These are phyloP conservation scores for Anguilla japonica DNA, from an alignment of 2,113 vertebrate species.

Conservation along the genomic window DNA sequence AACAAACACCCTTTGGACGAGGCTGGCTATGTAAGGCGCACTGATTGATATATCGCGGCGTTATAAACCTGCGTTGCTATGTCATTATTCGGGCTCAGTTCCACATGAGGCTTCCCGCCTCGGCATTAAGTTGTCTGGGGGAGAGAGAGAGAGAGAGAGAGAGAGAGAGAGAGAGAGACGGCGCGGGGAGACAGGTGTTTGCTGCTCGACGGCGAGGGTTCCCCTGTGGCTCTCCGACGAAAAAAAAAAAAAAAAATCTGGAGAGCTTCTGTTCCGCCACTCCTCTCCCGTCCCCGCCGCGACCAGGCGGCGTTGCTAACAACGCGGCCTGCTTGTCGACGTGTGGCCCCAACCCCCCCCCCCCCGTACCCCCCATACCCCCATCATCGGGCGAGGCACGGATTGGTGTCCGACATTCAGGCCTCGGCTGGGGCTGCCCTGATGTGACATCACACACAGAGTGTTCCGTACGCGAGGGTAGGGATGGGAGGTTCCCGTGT, in stretches of 20 bases:
- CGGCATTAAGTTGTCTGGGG: not conserved
- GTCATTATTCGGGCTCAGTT: not conserved
- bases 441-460: conserved; percentile 51
- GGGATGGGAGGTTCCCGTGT: conserved; percentile 30
- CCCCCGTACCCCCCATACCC: no score
- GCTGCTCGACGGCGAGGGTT: conserved; percentile 55
- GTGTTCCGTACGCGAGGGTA: conserved; percentile 60
- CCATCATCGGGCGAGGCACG: conserved; percentile 44
- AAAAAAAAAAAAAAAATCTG: conserved; percentile 62
- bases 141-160: not conserved
- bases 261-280: conserved; percentile 73
- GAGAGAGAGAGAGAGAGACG: not conserved
- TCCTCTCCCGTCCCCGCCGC: conserved; percentile 72
- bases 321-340: conserved; percentile 69
- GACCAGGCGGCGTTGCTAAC: conserved; percentile 76
- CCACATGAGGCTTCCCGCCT: not conserved
- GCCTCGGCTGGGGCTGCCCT: conserved; percentile 56
- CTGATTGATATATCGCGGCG: not conserved
- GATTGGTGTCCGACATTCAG: conserved; percentile 57
- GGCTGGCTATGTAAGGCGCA: not conserved
- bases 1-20: not conserved
- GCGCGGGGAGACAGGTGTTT: conserved; percentile 60
- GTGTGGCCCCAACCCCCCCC: conserved; percentile 70
- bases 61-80: not conserved
- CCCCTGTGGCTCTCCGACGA: conserved; percentile 73